phyloP scores from a whole-genome alignment of 2,113 vertebrate genomes.

The Ranitomeya variabilis region DNA sequence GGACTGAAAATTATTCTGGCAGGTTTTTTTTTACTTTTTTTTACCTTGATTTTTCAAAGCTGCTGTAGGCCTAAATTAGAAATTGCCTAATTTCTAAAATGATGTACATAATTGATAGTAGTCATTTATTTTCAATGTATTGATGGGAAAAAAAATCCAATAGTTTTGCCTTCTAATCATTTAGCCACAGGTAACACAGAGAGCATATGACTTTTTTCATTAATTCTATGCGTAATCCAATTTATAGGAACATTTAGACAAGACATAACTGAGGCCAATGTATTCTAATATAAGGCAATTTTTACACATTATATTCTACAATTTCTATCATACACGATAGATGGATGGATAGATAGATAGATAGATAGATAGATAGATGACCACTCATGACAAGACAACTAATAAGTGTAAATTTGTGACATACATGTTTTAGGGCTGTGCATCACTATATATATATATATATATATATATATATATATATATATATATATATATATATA shows the following conservation, averaged over 20 bases:
- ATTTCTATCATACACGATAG: background rate
- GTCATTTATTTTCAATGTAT: background rate
- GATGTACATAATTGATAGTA: background rate
- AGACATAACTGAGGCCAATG: too few relatives aligned
- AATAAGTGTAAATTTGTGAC: too few relatives aligned
- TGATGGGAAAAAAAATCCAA: background rate
- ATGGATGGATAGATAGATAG: background rate
- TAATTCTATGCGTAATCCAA: background rate
- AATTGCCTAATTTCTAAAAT: background rate
- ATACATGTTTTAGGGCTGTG: too few relatives aligned
- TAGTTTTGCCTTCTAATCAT: background rate
- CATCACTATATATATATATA: too few relatives aligned
- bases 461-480: too few relatives aligned
- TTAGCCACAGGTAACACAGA: background rate
- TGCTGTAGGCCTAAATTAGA: background rate
- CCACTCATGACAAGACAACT: too few relatives aligned
- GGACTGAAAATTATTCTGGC: background rate
- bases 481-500: too few relatives aligned
- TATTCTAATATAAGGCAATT: too few relatives aligned
- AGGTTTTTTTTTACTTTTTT: background rate
- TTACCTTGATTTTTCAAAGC: background rate
- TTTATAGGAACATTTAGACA: background rate
- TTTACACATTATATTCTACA: too few relatives aligned
- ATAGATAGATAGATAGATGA: background rate
- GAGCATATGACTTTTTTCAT: background rate